phyloP scores from a whole-genome alignment of 1,140 invertebrate genomes.

The Drosophila obscura region DNA sequence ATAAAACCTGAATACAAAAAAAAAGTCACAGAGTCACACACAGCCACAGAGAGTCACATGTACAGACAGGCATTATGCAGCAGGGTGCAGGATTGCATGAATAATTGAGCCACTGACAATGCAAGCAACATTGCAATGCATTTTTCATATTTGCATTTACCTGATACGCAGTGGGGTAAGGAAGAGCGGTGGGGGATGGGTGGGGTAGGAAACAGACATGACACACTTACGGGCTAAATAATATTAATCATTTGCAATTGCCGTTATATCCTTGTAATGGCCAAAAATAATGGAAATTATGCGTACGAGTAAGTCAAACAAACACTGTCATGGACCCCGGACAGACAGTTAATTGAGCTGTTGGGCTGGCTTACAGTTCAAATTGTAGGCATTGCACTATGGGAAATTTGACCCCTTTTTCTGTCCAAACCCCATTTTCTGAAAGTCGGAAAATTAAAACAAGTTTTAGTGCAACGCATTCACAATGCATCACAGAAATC shows the following conservation, averaged over 20 bases:
- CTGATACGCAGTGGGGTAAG: background rate
- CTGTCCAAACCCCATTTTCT: no score
- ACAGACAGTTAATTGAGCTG: slow-evolving; percentile 79
- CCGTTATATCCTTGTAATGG: slow-evolving; percentile 69
- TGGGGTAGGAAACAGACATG: slow-evolving; percentile 9
- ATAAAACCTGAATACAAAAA: no score
- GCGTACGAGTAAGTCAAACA: slow-evolving; percentile 53
- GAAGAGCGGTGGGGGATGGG: no score
- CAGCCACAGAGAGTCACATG: background rate
- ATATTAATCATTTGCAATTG: slow-evolving; percentile 69
- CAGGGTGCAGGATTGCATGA: slow-evolving; percentile 14
- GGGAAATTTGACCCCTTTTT: no score
- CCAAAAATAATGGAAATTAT: slow-evolving; percentile 75
- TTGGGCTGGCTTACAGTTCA: slow-evolving; percentile 73
- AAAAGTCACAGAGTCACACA: no score
- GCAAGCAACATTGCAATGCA: slow-evolving; percentile 39
- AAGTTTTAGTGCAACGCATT: no score
- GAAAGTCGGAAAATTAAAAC: no score
- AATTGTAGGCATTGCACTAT: slow-evolving; percentile 62
- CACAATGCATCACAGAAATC: no score
- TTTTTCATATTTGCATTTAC: slow-evolving; percentile 52
- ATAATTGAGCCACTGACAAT: slow-evolving; percentile 56
- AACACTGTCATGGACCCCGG: slow-evolving; percentile 26
- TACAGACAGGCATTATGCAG: background rate
- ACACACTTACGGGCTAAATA: slow-evolving; percentile 55